Conservation (phyloP, 1,140 invertebrate genomes). For the Camponotus vicinus region DNA sequence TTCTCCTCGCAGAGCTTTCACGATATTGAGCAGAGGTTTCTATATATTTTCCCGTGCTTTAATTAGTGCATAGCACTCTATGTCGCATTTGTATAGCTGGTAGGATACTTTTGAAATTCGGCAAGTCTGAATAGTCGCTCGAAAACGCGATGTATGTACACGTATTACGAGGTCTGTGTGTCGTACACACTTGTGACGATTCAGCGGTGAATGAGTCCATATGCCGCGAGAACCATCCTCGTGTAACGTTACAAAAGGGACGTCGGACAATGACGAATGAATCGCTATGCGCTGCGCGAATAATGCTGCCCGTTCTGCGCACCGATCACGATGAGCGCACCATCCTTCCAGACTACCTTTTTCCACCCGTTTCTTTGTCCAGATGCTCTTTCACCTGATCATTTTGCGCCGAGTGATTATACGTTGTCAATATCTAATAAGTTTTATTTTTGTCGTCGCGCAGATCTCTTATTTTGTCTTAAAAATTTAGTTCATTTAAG, state of each 20-base stretch:
- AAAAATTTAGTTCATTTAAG: neutral
- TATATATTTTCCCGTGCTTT: neutral
- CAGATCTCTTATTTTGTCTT: neutral
- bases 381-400: slow-evolving; percentile 8
- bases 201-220: slow-evolving; percentile 60
- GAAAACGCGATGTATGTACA: neutral
- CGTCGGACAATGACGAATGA: slow-evolving; percentile 72
- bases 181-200: slow-evolving; percentile 33
- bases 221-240: slow-evolving; percentile 58
- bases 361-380: slow-evolving; percentile 51
- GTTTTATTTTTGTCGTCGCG: neutral
- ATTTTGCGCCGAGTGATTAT: slow-evolving; percentile 17
- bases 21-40: neutral
- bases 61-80: neutral
- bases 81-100: neutral
- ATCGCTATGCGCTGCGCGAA: slow-evolving; percentile 65
- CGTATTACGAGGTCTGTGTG: slow-evolving; percentile 9
- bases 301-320: slow-evolving; percentile 69
- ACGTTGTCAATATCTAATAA: slow-evolving; percentile 37
- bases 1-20: neutral
- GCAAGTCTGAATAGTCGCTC: neutral
- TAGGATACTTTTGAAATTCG: neutral
- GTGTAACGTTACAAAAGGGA: slow-evolving; percentile 67
- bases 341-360: slow-evolving; percentile 42
- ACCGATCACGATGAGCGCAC: slow-evolving; percentile 52